phyloP scores from a whole-genome alignment of 1,140 invertebrate species.

The Uloborus diversus region DNA sequence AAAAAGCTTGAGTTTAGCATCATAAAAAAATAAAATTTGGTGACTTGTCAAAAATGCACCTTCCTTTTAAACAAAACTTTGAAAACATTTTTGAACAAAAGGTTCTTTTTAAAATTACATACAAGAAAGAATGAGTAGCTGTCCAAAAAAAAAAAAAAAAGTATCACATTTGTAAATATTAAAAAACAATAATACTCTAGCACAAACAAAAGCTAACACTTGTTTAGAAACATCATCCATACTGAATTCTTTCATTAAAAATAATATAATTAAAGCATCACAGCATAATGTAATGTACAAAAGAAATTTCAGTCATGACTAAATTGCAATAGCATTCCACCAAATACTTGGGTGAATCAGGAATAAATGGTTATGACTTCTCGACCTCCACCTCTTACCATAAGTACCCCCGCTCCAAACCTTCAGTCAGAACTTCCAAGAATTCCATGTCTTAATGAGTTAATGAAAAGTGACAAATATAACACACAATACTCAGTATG shows the following conservation, averaged over 20 bases:
- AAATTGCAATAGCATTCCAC: background rate
- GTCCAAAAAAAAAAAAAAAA: too few species aligned
- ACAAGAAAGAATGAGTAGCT: too few species aligned
- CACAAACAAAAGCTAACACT: background rate
- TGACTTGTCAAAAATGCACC: too few species aligned
- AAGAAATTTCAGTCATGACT: background rate
- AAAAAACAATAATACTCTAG: background rate
- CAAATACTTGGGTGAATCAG: too few species aligned
- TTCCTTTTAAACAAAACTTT: too few species aligned
- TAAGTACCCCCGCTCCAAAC: conserved; percentile 93
- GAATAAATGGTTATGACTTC: conserved; percentile 99
- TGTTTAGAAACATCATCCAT: background rate
- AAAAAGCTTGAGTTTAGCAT: too few species aligned
- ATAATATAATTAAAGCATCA: background rate
- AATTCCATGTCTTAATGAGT: conserved; percentile 84
- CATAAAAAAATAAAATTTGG: too few species aligned
- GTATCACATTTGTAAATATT: too few species aligned
- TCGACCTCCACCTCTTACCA: conserved; percentile 96
- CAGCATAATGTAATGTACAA: background rate
- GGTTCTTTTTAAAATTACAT: too few species aligned
- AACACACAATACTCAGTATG: background rate
- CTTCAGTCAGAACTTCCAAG: conserved; percentile 97
- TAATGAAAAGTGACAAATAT: background rate
- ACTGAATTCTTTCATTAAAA: too few species aligned
- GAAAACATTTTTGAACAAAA: too few species aligned